These are phyloP conservation scores for Leptosomus discolor DNA, from an alignment of 2,113 vertebrate genomes.

Conservation along the genomic window DNA sequence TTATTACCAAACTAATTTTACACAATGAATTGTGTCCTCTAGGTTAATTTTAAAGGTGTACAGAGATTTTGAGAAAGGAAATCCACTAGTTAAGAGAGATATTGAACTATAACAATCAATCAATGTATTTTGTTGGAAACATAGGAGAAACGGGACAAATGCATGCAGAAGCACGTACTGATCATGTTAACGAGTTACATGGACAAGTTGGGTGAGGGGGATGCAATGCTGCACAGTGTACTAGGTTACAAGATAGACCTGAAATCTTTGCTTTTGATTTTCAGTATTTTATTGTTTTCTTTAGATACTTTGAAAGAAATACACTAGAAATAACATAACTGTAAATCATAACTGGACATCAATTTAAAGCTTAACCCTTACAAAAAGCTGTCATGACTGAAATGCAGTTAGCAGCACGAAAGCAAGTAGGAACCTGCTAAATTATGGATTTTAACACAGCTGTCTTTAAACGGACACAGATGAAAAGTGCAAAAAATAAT, in stretches of 20 bases:
- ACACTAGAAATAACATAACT: neutral
- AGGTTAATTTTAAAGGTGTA: neutral
- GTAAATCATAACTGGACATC: constrained; percentile 31
- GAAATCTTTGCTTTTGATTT: neutral
- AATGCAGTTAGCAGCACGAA: neutral
- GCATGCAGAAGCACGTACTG: neutral
- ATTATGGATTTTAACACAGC: neutral
- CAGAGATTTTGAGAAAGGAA: neutral
- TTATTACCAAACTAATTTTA: neutral
- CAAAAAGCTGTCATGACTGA: constrained; percentile 3
- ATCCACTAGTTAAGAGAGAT: neutral
- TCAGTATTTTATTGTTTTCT: neutral
- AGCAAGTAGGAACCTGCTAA: constrained; percentile 51
- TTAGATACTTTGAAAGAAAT: neutral
- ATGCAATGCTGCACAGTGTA: neutral
- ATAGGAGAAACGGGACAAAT: neutral
- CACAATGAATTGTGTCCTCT: neutral
- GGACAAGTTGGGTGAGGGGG: neutral
- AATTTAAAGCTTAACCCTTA: constrained; percentile 8
- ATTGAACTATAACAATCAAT: neutral
- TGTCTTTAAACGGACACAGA: constrained; percentile 1
- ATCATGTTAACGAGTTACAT: neutral
- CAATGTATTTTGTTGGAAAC: neutral
- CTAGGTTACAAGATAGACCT: neutral
- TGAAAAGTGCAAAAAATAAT: neutral